Evolutionary conservation across 2,888 invertebrate species (phyloP).

Genomic region (Bimastos eiseni): DNA sequence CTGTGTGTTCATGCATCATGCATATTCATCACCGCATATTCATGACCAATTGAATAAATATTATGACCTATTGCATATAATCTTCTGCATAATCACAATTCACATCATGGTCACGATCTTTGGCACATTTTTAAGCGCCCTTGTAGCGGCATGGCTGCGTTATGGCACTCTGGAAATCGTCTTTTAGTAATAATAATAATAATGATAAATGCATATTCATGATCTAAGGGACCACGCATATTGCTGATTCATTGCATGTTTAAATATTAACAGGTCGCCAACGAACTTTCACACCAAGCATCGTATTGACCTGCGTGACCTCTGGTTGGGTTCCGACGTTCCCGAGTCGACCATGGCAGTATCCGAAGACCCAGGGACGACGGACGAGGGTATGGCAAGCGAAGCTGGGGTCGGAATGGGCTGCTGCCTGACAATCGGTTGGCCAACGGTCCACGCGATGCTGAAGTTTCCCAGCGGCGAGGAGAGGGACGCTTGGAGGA

Average conservation of each 20-base stretch:
- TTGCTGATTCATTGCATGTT: background rate
- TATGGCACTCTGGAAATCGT: too few relatives aligned
- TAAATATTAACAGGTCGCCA: background rate
- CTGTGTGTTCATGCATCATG: background rate
- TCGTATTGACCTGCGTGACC: conserved; percentile 7
- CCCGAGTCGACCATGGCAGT: background rate
- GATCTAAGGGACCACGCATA: background rate
- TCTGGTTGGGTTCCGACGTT: background rate
- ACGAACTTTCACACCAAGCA: conserved; percentile 7
- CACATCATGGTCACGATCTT: background rate
- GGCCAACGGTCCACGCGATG: background rate
- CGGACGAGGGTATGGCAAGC: background rate
- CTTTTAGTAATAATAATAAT: too few relatives aligned
- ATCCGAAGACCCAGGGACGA: background rate
- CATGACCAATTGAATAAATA: too few relatives aligned
- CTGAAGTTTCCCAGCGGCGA: background rate
- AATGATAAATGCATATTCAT: background rate
- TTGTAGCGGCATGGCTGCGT: too few relatives aligned
- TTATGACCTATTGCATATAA: too few relatives aligned
- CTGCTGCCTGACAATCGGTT: background rate
- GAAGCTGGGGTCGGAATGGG: background rate
- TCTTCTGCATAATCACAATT: background rate
- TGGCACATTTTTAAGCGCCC: too few relatives aligned
- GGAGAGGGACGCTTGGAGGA: background rate
- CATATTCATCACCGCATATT: background rate